Evolutionary conservation across 1,140 invertebrate genomes (phyloP), one percentile per base, ranked within the genome.

Genomic region (Holcopasites calliopsidis): DNA sequence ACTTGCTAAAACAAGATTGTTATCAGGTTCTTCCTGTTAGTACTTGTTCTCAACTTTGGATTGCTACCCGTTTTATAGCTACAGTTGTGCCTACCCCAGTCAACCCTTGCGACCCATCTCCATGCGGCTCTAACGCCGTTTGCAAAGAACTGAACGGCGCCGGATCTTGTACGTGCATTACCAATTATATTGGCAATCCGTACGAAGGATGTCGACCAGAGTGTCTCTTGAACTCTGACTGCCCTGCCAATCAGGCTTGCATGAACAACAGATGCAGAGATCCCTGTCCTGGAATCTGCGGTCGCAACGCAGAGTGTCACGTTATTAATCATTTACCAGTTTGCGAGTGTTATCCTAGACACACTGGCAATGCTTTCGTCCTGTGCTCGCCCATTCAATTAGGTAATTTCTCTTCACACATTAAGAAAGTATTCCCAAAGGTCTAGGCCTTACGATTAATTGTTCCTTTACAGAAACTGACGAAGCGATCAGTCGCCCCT

Each of bases 71-170:
- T 26, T 50, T 71, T 71, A 38, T 40, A 71, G 69, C 57, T 23
- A 61, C 55, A 6, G 66, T 11, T 0, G 52, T 31, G 0, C 58
- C 73, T 33, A 13, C 33, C 42, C n/a, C 58, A 10, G 16, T 11
- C 11, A 88, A 90, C 35, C 83, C 82, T 35, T 85, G 91, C 86
- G 73, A 89, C 77, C 88, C 91, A 77, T 89, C 89, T 65, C 88
- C 93, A 62, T 91, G 94, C 84, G 94, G 93, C 23, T 76, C 88
- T 1, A 93, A 94, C 75, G 90, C 93, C 2, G 83, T 90, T 62
- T 94, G 93, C 76, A 89, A 93, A 93, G 96, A 97, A 90, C 94
- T 94, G 73, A 95, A 96, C 84, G 95, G 94, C 73, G 90, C 93
- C 85, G 90, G 91, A 35, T 74, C 86, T 8, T 93, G 93, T 69